These are phyloP conservation scores for Tonatia bakeri DNA, from an alignment of 2,113 vertebrate species.

Conservation along the genomic window DNA sequence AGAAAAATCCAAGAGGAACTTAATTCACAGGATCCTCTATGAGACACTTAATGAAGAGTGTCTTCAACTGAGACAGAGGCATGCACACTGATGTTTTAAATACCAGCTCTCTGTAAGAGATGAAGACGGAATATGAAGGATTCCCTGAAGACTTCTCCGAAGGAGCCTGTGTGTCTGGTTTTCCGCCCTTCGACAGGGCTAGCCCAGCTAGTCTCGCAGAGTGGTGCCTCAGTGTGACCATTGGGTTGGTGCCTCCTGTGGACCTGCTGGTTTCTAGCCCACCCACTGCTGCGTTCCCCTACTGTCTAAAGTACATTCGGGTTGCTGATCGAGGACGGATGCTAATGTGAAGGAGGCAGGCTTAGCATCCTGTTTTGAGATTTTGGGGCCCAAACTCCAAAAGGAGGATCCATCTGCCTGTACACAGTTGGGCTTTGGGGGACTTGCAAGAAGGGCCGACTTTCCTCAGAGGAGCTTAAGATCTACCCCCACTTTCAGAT, in stretches of 20 bases:
- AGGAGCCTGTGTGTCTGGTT: not conserved
- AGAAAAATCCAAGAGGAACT: not conserved
- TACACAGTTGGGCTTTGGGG: not conserved
- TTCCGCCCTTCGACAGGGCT: not conserved
- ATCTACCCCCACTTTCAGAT: not conserved
- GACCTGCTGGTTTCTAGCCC: not conserved
- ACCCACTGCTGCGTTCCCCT: not conserved
- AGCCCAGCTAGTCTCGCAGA: not conserved
- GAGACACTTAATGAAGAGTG: not conserved
- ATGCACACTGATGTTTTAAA: not conserved
- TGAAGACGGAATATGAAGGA: not conserved
- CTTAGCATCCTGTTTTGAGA: not conserved
- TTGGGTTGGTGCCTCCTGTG: not conserved
- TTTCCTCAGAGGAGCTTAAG: not conserved
- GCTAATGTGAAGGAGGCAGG: not conserved
- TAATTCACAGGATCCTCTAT: not conserved
- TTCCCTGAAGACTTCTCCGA: not conserved
- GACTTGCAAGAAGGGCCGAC: not conserved
- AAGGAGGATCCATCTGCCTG: not conserved
- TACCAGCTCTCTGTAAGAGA: not conserved
- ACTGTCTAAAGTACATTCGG: not conserved
- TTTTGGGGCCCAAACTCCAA: not conserved
- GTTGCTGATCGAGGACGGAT: not conserved
- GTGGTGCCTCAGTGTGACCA: fast-evolving
- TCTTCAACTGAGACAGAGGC: not conserved